Evolutionary conservation across 92 coral and sea anemone genomes (phyloP), one percentile per base, ranked within the genome.

Genomic region (Porites lobata): DNA sequence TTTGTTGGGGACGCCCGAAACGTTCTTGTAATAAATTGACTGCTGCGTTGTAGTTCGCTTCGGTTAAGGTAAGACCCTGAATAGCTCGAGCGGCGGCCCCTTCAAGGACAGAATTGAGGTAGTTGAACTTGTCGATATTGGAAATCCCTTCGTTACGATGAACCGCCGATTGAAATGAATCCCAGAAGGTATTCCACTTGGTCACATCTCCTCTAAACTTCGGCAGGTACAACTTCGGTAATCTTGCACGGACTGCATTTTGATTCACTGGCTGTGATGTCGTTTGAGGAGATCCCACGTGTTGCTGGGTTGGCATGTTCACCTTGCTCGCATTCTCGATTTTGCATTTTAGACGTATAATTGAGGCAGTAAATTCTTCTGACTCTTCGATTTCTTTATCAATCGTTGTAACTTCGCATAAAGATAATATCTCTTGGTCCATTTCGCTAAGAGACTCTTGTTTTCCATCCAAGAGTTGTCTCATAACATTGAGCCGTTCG

Each of bases 1-100:
- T 53, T 79, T 92, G 87, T 50, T 89, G 86, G 20, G 93, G 85
- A 47, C 71, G 51, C 68, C 90, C 87, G 79, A 87, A 87, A 19
- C 90, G 72, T 69, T 83, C 24, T 7, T 89, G 64, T 22, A 83
- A 19, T 26, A 89, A 50, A n/a, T 83, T 73, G n/a, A 76, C 61
- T 17, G 85, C 89, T 11, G 87, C 72, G 47, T 64, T 77, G 73
- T 90, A 80, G 72, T 88, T 92, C 11, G 32, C 87, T n/a, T 85
- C 68, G 61, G 87, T 70, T 67, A 78, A 47, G 0, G 89, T 20
- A 14, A 92, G 81, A 21, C 94, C 92, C 7, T 91, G 64, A n/a
- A 87, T 91, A 43, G 87, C 89, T 58, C 83, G 80, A 20, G 75
- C 47, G 17, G 92, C 89, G 1, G 81, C 19, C 50, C 92, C 89